Percentiles rank a stretch among this genome's conserved stretches.
phyloP scores from a whole-genome alignment of 2,797 vertebrate species.

The Dendrocincla fuliginosa region DNA sequence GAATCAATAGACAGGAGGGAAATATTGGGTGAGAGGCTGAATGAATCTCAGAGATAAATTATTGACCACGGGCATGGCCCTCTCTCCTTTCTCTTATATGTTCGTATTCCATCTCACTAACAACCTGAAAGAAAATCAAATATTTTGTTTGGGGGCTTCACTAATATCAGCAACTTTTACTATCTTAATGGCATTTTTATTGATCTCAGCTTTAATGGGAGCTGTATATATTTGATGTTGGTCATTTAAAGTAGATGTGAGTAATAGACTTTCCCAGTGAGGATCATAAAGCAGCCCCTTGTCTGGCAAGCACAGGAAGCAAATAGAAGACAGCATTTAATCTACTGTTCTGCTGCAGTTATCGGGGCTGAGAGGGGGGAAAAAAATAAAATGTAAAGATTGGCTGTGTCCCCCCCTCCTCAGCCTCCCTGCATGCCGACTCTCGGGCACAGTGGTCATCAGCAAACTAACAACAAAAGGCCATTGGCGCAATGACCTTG shows the following conservation, averaged over 20 bases:
- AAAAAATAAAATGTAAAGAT: conserved; percentile 80
- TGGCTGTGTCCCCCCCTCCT: conserved; percentile 21
- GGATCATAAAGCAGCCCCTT: conserved; percentile 90
- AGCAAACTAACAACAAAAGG: conserved; percentile 95
- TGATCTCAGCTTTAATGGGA: conserved; percentile 93
- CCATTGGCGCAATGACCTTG: conserved; percentile 98
- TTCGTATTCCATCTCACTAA: conserved; percentile 84
- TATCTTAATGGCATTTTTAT: conserved; percentile 94
- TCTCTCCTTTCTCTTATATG: conserved; percentile 82
- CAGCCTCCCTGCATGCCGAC: conserved; percentile 49
- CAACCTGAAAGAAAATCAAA: conserved; percentile 94
- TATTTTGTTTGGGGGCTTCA: conserved; percentile 95
- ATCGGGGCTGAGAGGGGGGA: conserved; percentile 73
- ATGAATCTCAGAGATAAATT: conserved; percentile 89
- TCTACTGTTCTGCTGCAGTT: conserved; percentile 85
- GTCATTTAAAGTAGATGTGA: conserved; percentile 98
- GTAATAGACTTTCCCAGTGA: conserved; percentile 93
- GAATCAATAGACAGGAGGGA: conserved; percentile 83
- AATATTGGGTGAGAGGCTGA: conserved; percentile 83
- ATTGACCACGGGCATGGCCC: conserved; percentile 80
- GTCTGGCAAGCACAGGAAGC: conserved; percentile 84
- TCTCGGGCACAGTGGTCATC: conserved; percentile 91
- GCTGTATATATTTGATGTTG: conserved; percentile 95
- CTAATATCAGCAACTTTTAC: conserved; percentile 97
- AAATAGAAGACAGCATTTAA: conserved; percentile 87